Evolutionary conservation across 1,140 invertebrate genomes (phyloP), one percentile per base, ranked within the genome.

Genomic region (Aphidius ervi): DNA sequence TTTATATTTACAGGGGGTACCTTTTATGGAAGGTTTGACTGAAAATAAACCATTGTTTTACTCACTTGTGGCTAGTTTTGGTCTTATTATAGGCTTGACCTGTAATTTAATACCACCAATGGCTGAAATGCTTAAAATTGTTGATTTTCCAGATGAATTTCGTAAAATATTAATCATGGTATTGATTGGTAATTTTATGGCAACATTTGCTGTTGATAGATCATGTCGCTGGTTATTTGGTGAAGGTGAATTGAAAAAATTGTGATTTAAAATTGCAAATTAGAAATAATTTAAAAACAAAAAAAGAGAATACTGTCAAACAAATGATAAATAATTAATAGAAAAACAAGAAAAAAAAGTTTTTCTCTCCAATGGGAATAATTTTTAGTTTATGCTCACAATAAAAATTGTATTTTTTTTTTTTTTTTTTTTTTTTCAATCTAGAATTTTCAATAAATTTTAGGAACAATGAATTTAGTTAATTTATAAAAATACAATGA

Each of bases 21-120:
- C 98, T 3, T 99, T 95, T 70, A 99, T 99, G 98, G 95, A 98
- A 77, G 93, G 93, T 80, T 81, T 99, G 58, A 75, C 74, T 16
- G 91, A 97, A 71, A 99, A 99, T 80, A 92, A 90, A 70, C 87
- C 94, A 37, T 82, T 99, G 56, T 79, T 99, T 65, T 97, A 94
- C 80, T 95, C 93, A 73, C 85, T 98, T 47, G 48, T 92, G 9
- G 82, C 86, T 48, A 92, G 92, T 9, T 85, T 86, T 20, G 82
- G 80, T 47, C 83, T 87, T 20, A 88, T 97, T 48, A 76, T 95
- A 54, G 84, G 86, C 23, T 78, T 97, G 43, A 88, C 91, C 7
- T 82, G 89, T 56, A 91, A 92, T 57, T 61, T 89, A 10, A 70
- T 94, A 41, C 91, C 94, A 3, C 88, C 91, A 52, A 77, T 96